Evolutionary conservation across 2,888 invertebrate genomes (phyloP), one percentile per base, ranked within the genome.

Genomic region (Hymenopus coronatus): DNA sequence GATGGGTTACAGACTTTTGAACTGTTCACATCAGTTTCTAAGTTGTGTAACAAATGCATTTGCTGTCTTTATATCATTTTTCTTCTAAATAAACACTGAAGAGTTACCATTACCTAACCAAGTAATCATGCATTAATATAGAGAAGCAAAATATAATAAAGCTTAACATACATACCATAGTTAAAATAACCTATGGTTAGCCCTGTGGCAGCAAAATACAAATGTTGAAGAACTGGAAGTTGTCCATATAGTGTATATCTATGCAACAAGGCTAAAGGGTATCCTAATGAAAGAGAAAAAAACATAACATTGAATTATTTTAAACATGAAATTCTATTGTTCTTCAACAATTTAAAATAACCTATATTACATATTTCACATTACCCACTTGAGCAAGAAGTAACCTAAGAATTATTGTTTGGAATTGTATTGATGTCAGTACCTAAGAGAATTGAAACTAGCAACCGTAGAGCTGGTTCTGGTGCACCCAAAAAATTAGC

Each of bases 101-200:
- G n/a, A n/a, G n/a, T n/a, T n/a, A n/a, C n/a, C n/a, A n/a, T n/a
- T n/a, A n/a, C n/a, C n/a, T n/a, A n/a, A n/a, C n/a, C n/a, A n/a
- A n/a, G n/a, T n/a, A n/a, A 40, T 40, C 12, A 33, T 33, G 8
- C 33, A 33, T 4, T 33, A n/a, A 33, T 33, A 33, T 33, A 8
- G 8, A 7, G 6, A 1, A 33, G 33, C 33, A 33, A 33, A 33
- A 33, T 46, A 28, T 14, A 28, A 83, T 89, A 46, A 28, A 33
- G 12, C 12, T 40, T 81, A 9, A 7, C n/a, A 70, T 85, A 91
- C 92, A 93, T 93, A 95, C 98, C 98, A 94, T 97, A 98, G 93
- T 98, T 98, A 93, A 96, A 98, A 91, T 95, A 96, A 87, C 97
- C 97, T 91, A 98, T 94, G 2, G 95, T 93, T 8, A 98, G 92